phyloP scores from a whole-genome alignment of 2,797 vertebrate species.

The Aphelocoma californica region DNA sequence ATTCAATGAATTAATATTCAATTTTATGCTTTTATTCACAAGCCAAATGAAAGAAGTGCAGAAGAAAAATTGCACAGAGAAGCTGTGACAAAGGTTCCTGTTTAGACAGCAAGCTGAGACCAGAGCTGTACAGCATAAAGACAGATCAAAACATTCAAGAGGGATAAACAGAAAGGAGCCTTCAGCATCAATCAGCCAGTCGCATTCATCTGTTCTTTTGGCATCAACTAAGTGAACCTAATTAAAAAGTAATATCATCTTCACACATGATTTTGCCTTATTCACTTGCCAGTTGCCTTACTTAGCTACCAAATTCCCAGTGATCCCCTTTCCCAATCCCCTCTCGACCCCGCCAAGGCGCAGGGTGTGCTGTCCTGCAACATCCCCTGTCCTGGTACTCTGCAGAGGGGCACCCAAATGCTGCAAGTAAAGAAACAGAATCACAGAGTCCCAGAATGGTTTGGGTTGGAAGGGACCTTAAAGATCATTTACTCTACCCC shows the following conservation, averaged over 20 bases:
- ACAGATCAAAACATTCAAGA: neutral
- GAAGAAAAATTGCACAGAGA: neutral
- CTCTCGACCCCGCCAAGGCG: fast-evolving
- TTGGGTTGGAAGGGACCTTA: neutral
- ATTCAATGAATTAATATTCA: neutral
- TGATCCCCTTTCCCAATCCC: neutral
- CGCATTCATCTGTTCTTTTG: neutral
- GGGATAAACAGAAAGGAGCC: neutral
- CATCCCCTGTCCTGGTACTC: neutral
- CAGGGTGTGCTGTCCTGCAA: neutral
- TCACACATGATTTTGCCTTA: neutral
- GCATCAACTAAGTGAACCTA: neutral
- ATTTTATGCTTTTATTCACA: neutral
- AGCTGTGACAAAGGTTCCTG: neutral
- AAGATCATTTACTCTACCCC: neutral
- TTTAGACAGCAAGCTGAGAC: neutral
- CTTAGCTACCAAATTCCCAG: neutral
- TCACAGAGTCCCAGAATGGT: neutral
- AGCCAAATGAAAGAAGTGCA: neutral
- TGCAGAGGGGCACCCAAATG: neutral
- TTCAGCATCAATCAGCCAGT: neutral
- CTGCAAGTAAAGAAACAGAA: neutral
- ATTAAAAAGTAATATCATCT: neutral
- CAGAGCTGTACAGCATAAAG: neutral
- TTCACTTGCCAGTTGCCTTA: neutral